Percentiles rank a stretch among this genome's conserved stretches.
phyloP scores from a whole-genome alignment of 2,888 invertebrate genomes.

The Xylophagus ater region DNA sequence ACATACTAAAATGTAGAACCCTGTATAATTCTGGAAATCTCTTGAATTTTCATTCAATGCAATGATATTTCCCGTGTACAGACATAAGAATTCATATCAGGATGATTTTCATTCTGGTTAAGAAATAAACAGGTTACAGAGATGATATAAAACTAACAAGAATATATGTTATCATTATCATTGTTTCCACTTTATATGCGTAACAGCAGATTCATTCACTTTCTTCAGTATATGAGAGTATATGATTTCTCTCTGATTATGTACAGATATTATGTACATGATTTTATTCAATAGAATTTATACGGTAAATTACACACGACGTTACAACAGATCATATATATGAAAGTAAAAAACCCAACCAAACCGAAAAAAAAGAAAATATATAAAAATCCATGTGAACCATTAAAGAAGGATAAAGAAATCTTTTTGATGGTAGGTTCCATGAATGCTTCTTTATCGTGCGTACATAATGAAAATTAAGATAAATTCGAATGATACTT shows the following conservation, averaged over 20 bases:
- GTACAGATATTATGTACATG: conserved; percentile 6
- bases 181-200: conserved; percentile 7
- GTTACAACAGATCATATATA: too few species aligned
- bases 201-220: conserved; percentile 5
- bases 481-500: conserved; percentile 5
- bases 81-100: too few species aligned
- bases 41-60: too few species aligned
- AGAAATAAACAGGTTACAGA: too few species aligned
- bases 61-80: too few species aligned
- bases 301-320: background rate
- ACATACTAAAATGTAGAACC: too few species aligned
- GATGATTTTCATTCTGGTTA: too few species aligned
- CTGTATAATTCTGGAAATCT: too few species aligned
- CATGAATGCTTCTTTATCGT: conserved; percentile 8
- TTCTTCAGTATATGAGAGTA: too few species aligned
- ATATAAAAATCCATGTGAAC: conserved; percentile 7
- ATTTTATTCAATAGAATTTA: conserved; percentile 3
- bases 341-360: too few species aligned
- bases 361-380: too few species aligned
- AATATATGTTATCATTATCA: conserved; percentile 4
- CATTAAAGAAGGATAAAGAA: conserved; percentile 6
- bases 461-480: conserved; percentile 9
- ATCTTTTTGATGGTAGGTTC: conserved; percentile 6
- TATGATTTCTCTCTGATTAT: too few species aligned
- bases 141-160: conserved; percentile 4